These are phyloP conservation scores for Sebastes vulpes DNA, from an alignment of 2,797 vertebrate species.

Conservation along the genomic window DNA sequence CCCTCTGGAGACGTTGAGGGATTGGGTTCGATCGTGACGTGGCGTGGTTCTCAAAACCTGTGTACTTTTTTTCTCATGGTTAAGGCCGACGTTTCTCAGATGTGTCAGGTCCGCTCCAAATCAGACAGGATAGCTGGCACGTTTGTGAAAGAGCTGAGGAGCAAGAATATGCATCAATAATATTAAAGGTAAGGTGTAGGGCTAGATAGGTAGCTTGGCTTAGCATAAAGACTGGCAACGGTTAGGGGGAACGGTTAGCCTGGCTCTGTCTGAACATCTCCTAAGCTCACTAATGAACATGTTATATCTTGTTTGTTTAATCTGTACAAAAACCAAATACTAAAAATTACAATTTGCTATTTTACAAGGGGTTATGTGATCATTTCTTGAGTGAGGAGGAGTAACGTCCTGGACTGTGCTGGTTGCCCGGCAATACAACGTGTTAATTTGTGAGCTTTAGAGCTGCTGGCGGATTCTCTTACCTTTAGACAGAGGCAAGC, in stretches of 20 bases:
- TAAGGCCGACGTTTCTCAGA: constrained; percentile 19
- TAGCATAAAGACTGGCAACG: background rate
- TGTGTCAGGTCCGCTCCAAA: constrained; percentile 10
- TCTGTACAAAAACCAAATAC: background rate
- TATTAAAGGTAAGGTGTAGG: background rate
- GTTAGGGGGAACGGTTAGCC: background rate
- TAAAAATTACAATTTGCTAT: background rate
- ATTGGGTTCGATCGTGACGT: constrained; percentile 51
- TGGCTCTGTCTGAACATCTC: background rate
- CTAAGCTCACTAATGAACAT: background rate
- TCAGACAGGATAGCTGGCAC: background rate
- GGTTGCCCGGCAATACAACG: background rate
- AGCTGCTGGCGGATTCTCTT: background rate
- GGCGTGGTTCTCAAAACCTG: constrained; percentile 28
- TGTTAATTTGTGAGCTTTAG: background rate
- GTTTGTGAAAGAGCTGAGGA: background rate
- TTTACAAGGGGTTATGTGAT: background rate
- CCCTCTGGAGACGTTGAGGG: constrained; percentile 42
- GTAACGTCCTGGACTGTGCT: background rate
- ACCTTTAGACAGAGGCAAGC: background rate
- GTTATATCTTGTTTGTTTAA: background rate
- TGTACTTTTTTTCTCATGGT: constrained; percentile 21
- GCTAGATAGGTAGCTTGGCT: background rate
- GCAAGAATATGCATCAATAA: background rate
- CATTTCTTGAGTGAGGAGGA: background rate